Evolutionary conservation across 2,113 vertebrate genomes (phyloP).

Genomic region (Chaetura pelagica): DNA sequence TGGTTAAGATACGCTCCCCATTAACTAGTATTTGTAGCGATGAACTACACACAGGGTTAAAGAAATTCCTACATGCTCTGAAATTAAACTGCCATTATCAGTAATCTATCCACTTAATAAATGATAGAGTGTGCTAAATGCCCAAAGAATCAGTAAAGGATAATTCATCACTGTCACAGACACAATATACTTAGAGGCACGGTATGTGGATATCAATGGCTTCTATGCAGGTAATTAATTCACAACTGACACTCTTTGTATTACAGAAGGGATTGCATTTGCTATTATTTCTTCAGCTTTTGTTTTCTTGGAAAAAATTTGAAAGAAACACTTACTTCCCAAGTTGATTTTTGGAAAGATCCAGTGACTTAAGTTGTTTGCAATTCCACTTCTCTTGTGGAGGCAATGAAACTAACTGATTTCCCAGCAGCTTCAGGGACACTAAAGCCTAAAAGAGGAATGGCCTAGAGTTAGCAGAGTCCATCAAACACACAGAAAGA

Average conservation of each 20-base stretch:
- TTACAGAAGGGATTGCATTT: background rate
- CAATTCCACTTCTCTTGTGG: conserved; percentile 89
- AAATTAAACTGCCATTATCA: conserved; percentile 52
- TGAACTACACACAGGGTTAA: conserved; percentile 1
- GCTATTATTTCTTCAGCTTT: conserved; percentile 36
- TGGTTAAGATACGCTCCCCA: background rate
- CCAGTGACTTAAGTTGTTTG: conserved; percentile 86
- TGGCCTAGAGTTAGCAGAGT: background rate
- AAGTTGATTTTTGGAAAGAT: conserved; percentile 93
- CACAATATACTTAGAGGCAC: background rate
- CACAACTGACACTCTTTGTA: conserved; percentile 44
- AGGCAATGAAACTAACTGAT: conserved; percentile 85
- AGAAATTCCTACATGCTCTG: background rate
- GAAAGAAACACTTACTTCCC: conserved; percentile 86
- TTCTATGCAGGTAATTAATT: conserved; percentile 53
- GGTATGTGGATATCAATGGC: conserved; percentile 46
- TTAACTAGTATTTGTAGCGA: background rate
- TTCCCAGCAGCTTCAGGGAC: conserved; percentile 87
- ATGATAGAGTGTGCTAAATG: background rate
- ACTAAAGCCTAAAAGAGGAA: conserved; percentile 80
- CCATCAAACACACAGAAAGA: background rate
- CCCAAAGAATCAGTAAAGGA: background rate
- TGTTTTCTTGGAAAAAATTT: conserved; percentile 7
- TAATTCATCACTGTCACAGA: conserved; percentile 61
- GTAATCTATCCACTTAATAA: conserved; percentile 46